phyloP scores from a whole-genome alignment of 2,797 vertebrate genomes.

The Pangasius macronema region DNA sequence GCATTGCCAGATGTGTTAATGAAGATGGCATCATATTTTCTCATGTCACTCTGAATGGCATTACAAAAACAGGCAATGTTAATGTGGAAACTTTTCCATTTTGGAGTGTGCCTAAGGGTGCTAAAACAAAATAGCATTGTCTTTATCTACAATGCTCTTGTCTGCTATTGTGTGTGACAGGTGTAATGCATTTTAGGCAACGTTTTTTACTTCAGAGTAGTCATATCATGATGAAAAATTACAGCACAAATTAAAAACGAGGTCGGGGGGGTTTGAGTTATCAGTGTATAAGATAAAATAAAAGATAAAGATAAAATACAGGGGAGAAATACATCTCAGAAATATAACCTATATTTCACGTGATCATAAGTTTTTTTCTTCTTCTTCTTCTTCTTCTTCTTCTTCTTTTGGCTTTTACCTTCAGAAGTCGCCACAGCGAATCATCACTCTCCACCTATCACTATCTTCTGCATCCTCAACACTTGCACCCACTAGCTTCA shows the following conservation, averaged over 20 bases:
- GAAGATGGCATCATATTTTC: constrained; percentile 21
- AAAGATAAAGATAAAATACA: background rate
- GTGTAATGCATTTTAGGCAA: background rate
- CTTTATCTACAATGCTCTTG: background rate
- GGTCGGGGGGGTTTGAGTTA: background rate
- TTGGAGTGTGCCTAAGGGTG: background rate
- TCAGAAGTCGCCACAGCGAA: too few relatives aligned
- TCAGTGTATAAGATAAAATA: too few relatives aligned
- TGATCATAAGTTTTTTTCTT: too few relatives aligned
- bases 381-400: too few relatives aligned
- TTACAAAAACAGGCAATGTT: background rate
- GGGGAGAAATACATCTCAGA: background rate
- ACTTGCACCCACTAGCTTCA: too few relatives aligned
- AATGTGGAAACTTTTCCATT: background rate
- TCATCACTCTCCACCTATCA: too few relatives aligned
- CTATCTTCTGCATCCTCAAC: too few relatives aligned
- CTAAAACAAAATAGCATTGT: background rate
- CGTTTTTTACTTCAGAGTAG: background rate
- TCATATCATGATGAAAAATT: background rate
- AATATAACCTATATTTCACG: too few relatives aligned
- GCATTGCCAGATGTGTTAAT: background rate
- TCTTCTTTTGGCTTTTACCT: too few relatives aligned
- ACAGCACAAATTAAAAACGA: background rate
- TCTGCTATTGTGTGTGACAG: background rate
- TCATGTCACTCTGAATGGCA: background rate